phyloP scores from a whole-genome alignment of 2,113 vertebrate species.

The Candoia aspera region DNA sequence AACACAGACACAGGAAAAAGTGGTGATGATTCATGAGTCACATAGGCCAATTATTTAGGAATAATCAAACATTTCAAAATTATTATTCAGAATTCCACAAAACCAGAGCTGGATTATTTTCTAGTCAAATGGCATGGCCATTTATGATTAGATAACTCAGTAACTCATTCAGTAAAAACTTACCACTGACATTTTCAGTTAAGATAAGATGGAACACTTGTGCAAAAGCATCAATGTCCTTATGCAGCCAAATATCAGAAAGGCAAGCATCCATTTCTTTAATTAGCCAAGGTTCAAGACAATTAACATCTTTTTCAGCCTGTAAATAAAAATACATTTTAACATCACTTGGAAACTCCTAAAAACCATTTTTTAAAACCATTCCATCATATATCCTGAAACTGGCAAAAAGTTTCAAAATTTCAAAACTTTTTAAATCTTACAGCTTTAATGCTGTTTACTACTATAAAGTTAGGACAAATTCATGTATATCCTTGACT shows the following conservation, averaged over 20 bases:
- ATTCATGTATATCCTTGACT: neutral
- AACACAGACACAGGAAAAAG: neutral
- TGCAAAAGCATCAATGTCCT: conserved; percentile 84
- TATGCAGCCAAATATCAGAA: conserved; percentile 85
- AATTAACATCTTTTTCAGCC: conserved; percentile 79
- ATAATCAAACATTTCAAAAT: neutral
- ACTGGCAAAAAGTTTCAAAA: neutral
- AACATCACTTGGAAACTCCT: neutral
- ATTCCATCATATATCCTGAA: neutral
- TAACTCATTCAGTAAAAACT: conserved; percentile 13
- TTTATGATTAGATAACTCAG: neutral
- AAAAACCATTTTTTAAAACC: neutral
- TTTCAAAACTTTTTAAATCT: neutral
- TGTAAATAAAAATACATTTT: conserved; percentile 53
- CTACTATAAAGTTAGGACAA: neutral
- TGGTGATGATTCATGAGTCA: neutral
- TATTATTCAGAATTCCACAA: neutral
- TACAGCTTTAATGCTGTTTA: neutral
- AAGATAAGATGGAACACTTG: conserved; percentile 93
- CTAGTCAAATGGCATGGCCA: neutral
- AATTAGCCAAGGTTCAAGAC: conserved; percentile 85
- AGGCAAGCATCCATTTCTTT: conserved; percentile 95
- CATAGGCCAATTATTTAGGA: neutral
- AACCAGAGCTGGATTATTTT: neutral
- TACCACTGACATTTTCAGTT: conserved; percentile 90